A percentile compares a stretch with the other conserved stretches of the same genome.
These are phyloP conservation scores for Liposcelis brunnea DNA, from an alignment of 2,888 invertebrate species.

Conservation along the genomic window DNA sequence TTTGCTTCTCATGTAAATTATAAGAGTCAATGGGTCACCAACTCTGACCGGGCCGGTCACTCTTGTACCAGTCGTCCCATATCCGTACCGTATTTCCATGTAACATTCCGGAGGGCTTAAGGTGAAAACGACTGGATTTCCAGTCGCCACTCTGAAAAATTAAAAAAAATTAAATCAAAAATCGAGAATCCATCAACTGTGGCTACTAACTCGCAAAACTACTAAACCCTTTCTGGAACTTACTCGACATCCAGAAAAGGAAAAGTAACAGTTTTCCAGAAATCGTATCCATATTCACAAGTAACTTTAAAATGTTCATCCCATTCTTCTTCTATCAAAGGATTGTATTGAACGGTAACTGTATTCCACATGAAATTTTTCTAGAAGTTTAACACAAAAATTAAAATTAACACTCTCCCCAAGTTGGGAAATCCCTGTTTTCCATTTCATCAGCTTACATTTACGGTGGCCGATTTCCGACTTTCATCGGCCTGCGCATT, in stretches of 20 bases:
- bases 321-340: constrained; percentile 81
- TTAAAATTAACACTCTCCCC: constrained; percentile 6
- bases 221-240: too few relatives aligned
- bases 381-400: constrained; percentile 31
- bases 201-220: too few relatives aligned
- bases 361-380: constrained; percentile 96
- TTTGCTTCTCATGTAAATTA: constrained; percentile 88
- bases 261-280: constrained; percentile 92
- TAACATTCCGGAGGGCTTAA: constrained; percentile 86
- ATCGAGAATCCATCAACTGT: too few relatives aligned
- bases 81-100: constrained; percentile 88
- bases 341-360: constrained; percentile 84
- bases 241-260: constrained; percentile 89
- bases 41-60: constrained; percentile 81
- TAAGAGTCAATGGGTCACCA: constrained; percentile 78
- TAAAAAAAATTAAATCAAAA: neutral
- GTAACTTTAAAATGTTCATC: constrained; percentile 93
- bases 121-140: constrained; percentile 85
- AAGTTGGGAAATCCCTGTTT: neutral
- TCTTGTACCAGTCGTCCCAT: constrained; percentile 68
- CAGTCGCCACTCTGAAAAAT: constrained; percentile 65
- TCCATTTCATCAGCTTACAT: neutral
- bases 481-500: constrained; percentile 72
- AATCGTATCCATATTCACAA: constrained; percentile 90
- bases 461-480: constrained; percentile 36